Evolutionary conservation across 2,888 invertebrate genomes (phyloP).

Genomic region (Leucophenga maculata): DNA sequence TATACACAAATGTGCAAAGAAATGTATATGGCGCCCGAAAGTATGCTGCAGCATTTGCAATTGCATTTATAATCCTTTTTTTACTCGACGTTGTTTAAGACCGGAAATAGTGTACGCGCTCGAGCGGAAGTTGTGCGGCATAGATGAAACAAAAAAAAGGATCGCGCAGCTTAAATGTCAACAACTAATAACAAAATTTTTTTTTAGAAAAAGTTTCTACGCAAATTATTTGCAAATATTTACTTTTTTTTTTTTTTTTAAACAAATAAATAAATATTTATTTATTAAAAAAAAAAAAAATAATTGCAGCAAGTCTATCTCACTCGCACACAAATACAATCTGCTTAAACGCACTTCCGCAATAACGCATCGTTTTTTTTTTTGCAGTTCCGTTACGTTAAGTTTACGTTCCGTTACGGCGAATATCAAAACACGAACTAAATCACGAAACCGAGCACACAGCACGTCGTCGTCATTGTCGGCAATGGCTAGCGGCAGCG

Average conservation of each 20-base stretch:
- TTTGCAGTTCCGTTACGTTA: conserved; percentile 39
- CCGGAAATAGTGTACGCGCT: conserved; percentile 11
- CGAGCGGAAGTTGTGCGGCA: background rate
- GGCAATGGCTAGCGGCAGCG: conserved; percentile 1
- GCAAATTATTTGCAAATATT: conserved; percentile 12
- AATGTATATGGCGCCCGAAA: conserved; percentile 39
- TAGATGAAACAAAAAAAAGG: background rate
- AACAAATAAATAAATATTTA: background rate
- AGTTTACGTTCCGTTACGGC: conserved; percentile 60
- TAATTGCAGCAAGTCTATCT: conserved; percentile 9
- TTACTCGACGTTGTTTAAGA: background rate
- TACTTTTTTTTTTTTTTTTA: too few relatives aligned
- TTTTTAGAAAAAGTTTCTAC: conserved; percentile 1
- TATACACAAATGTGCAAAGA: conserved; percentile 30
- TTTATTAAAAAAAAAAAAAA: background rate
- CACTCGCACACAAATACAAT: background rate
- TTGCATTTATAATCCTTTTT: background rate
- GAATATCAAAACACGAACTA: conserved; percentile 70
- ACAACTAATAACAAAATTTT: background rate
- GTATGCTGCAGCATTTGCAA: conserved; percentile 40
- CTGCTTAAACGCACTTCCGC: conserved; percentile 4
- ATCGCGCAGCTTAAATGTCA: background rate
- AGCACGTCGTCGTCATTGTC: conserved; percentile 35
- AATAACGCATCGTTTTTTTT: background rate
- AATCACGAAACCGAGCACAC: conserved; percentile 38